Evolutionary conservation across 2,113 vertebrate species (phyloP).

Genomic region (Calyptomena viridis): DNA sequence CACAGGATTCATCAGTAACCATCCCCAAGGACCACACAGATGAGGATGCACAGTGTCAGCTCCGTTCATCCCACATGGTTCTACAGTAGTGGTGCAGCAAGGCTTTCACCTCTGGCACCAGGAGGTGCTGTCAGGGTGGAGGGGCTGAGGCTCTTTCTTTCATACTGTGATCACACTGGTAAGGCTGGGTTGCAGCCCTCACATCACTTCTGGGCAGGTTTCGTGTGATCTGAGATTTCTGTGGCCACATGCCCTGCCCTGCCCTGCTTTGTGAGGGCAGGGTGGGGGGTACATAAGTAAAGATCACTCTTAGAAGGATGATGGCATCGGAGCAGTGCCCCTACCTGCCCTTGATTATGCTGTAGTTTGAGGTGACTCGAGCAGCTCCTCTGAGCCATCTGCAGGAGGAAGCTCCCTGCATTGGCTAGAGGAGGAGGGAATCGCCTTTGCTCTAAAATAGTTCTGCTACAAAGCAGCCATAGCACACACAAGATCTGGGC

Average conservation of each 20-base stretch:
- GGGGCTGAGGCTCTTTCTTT: not conserved
- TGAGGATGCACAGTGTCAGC: not conserved
- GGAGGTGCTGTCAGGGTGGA: not conserved
- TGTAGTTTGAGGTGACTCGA: not conserved
- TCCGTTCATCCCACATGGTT: not conserved
- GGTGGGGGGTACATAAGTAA: fast-evolving
- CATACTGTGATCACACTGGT: not conserved
- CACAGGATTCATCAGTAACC: not conserved
- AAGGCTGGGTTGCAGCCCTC: not conserved
- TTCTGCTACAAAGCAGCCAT: not conserved
- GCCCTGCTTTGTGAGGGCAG: not conserved
- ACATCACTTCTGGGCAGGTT: not conserved
- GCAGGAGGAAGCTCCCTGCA: not conserved
- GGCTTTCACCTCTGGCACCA: not conserved
- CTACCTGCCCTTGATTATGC: not conserved
- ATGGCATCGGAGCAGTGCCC: not conserved
- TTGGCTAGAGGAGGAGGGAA: not conserved
- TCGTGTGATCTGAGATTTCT: not conserved
- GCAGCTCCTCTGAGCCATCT: not conserved
- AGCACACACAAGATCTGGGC: not conserved
- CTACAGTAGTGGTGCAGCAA: not conserved
- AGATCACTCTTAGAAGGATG: not conserved
- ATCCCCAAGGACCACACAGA: fast-evolving
- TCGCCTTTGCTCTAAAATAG: not conserved
- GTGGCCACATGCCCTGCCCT: not conserved